Base-by-base conservation (phyloP, 1,140 invertebrate species). In the Oryctes rhinoceros region DNA sequence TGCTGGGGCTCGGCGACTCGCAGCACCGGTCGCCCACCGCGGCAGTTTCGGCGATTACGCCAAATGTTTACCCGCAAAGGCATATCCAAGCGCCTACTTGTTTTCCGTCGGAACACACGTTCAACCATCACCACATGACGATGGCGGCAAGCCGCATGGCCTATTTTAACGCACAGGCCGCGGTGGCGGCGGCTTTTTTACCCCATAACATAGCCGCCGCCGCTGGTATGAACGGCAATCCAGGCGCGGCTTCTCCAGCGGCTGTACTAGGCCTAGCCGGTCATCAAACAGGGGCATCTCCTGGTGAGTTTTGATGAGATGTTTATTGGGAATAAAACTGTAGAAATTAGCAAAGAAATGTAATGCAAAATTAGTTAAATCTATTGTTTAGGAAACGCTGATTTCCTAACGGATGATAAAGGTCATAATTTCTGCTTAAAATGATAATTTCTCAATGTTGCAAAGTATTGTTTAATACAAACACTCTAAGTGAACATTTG, bases 121-220 rank as follows among this genome's bases (percentile, higher is more conserved):
- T 91, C 82, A 91, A 90, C 80, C 90, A 91, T 82, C 90, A 91
- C 80, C 90, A 91, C 81, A 91, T 92, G 86, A 91, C 91, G 87
- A 92, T 92, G 83, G 90, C 92, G 71, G 94, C 94, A 62, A 93
- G 92, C 80, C 89, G 94, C 81, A 95, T 95, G 90, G 94, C 94
- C n/a, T 95, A 95, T 84, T 93, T 96, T 85, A 96, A 96, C 88
- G 94, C 95, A 44, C 95, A 96, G 86, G 94, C 95, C 24, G 94
- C 95, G 10, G 94, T 95, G n/a, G 94, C 95, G 0, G 94, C 94
- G 6, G 94, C 94, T 71, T 96, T 96, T 89, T 89, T 96, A 81
- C 95, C 93, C 20, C 92, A 93, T 81, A 91, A 91, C 87, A 90
- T 86, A 85, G 89, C 80, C 84, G 91, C 87, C 86, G 87, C 87